These are phyloP conservation scores for Macaria notata DNA, from an alignment of 2,888 invertebrate genomes.

Conservation along the genomic window DNA sequence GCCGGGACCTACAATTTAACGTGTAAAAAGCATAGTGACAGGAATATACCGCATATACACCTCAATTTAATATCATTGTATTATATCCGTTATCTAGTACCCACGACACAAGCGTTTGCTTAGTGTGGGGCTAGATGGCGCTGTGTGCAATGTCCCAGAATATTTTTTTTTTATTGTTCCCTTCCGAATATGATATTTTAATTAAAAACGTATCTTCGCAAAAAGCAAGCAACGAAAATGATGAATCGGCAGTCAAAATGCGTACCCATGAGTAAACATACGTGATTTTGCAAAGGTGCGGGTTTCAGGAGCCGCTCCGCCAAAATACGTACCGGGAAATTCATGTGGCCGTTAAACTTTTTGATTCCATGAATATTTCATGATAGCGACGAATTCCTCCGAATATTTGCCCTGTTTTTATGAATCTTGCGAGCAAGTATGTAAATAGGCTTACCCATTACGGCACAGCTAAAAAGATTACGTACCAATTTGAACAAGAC, in stretches of 20 bases:
- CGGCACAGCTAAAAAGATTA: constrained; percentile 17
- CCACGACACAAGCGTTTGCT: too few relatives aligned
- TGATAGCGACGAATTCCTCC: constrained; percentile 16
- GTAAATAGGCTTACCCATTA: constrained; percentile 20
- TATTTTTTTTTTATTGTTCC: too few relatives aligned
- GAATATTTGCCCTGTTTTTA: constrained; percentile 17
- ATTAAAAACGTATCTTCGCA: too few relatives aligned
- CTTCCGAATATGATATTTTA: too few relatives aligned
- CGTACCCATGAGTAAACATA: constrained; percentile 14
- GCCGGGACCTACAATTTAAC: too few relatives aligned
- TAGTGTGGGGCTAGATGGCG: too few relatives aligned
- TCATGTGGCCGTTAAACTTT: constrained; percentile 20
- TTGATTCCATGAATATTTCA: constrained; percentile 29
- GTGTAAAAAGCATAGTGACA: too few relatives aligned
- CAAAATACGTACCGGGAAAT: constrained; percentile 13
- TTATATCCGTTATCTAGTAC: too few relatives aligned
- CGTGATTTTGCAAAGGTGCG: constrained; percentile 15
- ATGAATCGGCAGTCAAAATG: constrained; percentile 10
- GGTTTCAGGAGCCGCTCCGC: constrained; percentile 9
- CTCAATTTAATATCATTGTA: too few relatives aligned
- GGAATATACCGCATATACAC: too few relatives aligned
- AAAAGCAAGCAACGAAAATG: background rate
- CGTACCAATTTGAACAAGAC: constrained; percentile 8
- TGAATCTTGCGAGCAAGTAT: constrained; percentile 12
- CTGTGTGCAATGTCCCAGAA: too few relatives aligned